These are phyloP conservation scores for Zygaena filipendulae DNA, from an alignment of 2,888 invertebrate species.

Conservation along the genomic window DNA sequence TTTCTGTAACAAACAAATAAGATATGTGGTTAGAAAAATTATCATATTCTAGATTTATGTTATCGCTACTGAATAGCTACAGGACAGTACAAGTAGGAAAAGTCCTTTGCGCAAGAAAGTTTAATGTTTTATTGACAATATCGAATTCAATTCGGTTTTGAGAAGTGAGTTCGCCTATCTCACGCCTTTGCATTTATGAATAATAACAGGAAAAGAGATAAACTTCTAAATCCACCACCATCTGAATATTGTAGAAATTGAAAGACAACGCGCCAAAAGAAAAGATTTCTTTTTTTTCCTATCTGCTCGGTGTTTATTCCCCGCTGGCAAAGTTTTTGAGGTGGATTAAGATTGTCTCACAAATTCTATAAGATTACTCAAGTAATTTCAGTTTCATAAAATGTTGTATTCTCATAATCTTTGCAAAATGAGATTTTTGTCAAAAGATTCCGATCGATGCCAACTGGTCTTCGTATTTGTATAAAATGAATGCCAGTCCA, in stretches of 20 bases:
- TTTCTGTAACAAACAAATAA: too few species aligned
- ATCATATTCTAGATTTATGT: too few species aligned
- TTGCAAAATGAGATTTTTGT: constrained; percentile 17
- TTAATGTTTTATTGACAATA: too few species aligned
- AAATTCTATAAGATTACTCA: constrained; percentile 21
- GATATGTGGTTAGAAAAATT: too few species aligned
- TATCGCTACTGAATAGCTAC: too few species aligned
- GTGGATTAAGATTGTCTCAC: constrained; percentile 31
- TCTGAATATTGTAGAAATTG: constrained; percentile 53
- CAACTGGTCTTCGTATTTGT: too few species aligned
- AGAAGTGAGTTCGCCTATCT: constrained; percentile 47
- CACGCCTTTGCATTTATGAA: constrained; percentile 62
- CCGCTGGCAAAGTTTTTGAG: constrained; percentile 30
- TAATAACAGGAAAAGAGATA: constrained; percentile 58
- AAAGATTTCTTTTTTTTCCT: constrained; percentile 27
- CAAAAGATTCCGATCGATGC: too few species aligned
- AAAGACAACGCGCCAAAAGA: constrained; percentile 45
- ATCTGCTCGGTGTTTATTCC: constrained; percentile 31
- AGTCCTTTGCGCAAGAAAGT: too few species aligned
- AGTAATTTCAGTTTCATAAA: constrained; percentile 20
- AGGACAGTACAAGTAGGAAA: too few species aligned
- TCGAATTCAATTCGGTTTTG: neutral
- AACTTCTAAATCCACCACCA: constrained; percentile 48
- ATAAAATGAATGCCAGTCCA: too few species aligned
- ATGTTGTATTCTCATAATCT: constrained; percentile 14